Percentiles rank a stretch among this genome's conserved stretches.
phyloP scores from a whole-genome alignment of 2,113 vertebrate species.

The Ochotona princeps region DNA sequence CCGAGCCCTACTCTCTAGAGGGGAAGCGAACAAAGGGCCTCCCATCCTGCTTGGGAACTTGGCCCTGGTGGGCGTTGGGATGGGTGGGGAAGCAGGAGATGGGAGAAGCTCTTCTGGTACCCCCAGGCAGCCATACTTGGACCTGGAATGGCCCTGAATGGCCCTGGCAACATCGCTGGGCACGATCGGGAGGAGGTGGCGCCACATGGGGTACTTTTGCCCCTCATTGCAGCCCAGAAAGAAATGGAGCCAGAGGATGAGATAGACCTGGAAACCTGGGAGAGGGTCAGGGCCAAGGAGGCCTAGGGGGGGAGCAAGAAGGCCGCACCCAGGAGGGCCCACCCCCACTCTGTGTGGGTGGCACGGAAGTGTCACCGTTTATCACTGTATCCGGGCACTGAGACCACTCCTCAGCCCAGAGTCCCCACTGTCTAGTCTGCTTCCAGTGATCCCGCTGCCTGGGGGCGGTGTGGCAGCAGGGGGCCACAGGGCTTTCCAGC shows the following conservation, averaged over 20 bases:
- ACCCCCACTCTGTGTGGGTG: neutral
- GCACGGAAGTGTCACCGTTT: neutral
- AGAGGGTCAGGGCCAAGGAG: conserved; percentile 46
- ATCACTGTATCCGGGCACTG: neutral
- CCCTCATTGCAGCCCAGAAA: neutral
- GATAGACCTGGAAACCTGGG: neutral
- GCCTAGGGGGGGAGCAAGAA: neutral
- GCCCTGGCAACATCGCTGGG: neutral
- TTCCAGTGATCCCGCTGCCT: neutral
- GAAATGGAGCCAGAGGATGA: neutral
- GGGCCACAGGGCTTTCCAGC: too few relatives aligned
- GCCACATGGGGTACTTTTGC: neutral
- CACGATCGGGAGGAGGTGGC: neutral
- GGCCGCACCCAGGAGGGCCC: neutral
- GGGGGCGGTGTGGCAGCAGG: neutral
- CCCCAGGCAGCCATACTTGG: neutral
- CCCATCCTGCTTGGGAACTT: neutral
- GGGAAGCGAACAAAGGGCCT: neutral
- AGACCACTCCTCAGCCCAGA: neutral
- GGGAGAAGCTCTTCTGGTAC: neutral
- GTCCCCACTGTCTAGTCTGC: neutral
- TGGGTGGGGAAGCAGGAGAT: neutral
- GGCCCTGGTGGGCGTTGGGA: neutral
- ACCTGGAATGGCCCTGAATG: too few relatives aligned
- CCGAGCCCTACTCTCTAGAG: neutral